Evolutionary conservation across 2,888 invertebrate species (phyloP), one percentile per base, ranked within the genome.

Genomic region (Protodeltote pygarga): DNA sequence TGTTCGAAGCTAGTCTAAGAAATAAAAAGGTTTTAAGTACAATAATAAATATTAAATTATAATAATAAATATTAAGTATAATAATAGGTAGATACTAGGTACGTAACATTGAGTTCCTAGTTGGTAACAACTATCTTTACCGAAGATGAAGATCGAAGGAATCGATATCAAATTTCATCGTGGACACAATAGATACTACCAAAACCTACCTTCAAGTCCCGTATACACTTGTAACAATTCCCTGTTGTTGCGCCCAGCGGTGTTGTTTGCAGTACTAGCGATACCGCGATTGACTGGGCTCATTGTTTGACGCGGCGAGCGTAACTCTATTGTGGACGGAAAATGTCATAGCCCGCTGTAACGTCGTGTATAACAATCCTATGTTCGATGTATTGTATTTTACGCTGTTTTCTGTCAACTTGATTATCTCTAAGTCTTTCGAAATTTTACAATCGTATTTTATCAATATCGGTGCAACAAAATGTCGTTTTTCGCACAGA

Each of bases 271-370:
- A 68, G 59, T 63, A 65, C 47, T 48, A 71, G 68, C 79, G 81
- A 83, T 83, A 79, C 77, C 75, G 73, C 79, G 80, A 83, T 81
- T 81, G 80, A 80, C 80, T 80, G 76, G 70, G 61, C 69, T 70
- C 68, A 82, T 85, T 83, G 84, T 84, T 73, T 73, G 73, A 71
- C 52, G 74, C 66, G 70, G 62, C 65, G 63, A 57, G 66, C 65
- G 73, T 71, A 70, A 73, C 73, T 72, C 75, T 54, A 82, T 81
- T 83, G 80, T 81, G 58, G 59, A 54, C 47, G 42, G 71, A 70
- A 73, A 75, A 79, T 78, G 83, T 79, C 75, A 79, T 70, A 70
- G 53, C 53, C 28, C 32, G 20, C 47, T 28, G n/a, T n/a, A n/a
- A 13, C 42, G 46, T n/a, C n/a, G 34, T 47, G 47, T 52, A 32